phyloP scores from a whole-genome alignment of 23 tunicate genomes.

The Ciona savignyi region DNA sequence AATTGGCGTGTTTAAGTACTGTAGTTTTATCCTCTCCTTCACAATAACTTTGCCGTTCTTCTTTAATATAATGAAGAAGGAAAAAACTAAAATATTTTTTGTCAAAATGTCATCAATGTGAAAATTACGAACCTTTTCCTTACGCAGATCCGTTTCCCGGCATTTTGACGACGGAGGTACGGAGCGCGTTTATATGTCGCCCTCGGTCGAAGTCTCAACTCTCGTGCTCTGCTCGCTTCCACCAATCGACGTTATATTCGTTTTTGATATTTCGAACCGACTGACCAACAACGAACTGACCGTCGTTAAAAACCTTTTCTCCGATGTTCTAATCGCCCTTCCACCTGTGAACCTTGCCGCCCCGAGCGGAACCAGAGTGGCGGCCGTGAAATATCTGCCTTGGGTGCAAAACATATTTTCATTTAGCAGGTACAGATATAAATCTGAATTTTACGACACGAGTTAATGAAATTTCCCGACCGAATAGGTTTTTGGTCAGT shows the following conservation, averaged over 20 bases:
- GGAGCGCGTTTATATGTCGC: neutral
- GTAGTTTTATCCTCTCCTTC: no score
- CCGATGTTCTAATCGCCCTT: neutral
- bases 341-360: neutral
- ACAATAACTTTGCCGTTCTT: no score
- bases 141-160: no score
- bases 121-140: no score
- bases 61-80: no score
- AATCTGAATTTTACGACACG: no score
- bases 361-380: constrained; percentile 14
- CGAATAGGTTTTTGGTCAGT: no score
- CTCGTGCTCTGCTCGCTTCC: constrained; percentile 7
- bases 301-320: neutral
- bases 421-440: neutral
- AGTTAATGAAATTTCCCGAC: no score
- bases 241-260: constrained; percentile 17
- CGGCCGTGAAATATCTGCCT: constrained; percentile 18
- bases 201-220: neutral
- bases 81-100: no score
- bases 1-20: no score
- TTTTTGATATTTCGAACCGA: constrained; percentile 3
- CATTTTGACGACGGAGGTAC: no score
- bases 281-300: constrained; percentile 1
- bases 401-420: constrained; percentile 1
- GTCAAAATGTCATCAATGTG: no score